Evolutionary conservation across 2,888 invertebrate species (phyloP).

Genomic region (Drepanosiphum platanoidis): DNA sequence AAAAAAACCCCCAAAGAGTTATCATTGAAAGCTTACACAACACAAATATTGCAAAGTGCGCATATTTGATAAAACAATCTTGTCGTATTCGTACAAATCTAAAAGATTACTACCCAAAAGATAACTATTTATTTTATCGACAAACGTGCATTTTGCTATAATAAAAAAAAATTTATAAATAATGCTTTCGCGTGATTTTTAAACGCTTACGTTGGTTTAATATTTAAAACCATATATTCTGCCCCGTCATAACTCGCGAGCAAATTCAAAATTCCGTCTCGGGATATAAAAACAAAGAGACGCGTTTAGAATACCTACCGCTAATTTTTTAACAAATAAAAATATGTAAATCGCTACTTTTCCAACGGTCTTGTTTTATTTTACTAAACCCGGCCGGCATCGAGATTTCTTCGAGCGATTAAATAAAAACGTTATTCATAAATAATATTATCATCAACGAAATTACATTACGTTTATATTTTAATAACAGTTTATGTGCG

Average conservation of each 20-base stretch:
- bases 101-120: background rate
- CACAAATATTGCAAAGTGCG: background rate
- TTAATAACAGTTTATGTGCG: too few relatives aligned
- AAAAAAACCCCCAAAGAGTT: background rate
- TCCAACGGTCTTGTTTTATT: background rate
- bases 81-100: background rate
- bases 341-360: background rate
- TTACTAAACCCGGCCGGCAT: too few relatives aligned
- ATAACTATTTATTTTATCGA: background rate
- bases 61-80: background rate
- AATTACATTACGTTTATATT: too few relatives aligned
- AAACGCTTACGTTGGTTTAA: background rate
- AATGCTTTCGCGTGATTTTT: background rate
- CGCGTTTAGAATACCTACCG: background rate
- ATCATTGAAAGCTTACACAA: background rate
- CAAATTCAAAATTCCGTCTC: background rate
- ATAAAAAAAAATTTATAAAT: background rate
- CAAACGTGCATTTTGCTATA: background rate
- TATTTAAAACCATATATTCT: background rate
- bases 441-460: background rate
- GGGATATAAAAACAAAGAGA: background rate
- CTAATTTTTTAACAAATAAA: background rate
- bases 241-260: too few relatives aligned
- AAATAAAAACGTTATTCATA: background rate
- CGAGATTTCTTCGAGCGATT: too few relatives aligned